Conservation (phyloP, 2,888 invertebrate genomes). For the Tethea ocularis region DNA sequence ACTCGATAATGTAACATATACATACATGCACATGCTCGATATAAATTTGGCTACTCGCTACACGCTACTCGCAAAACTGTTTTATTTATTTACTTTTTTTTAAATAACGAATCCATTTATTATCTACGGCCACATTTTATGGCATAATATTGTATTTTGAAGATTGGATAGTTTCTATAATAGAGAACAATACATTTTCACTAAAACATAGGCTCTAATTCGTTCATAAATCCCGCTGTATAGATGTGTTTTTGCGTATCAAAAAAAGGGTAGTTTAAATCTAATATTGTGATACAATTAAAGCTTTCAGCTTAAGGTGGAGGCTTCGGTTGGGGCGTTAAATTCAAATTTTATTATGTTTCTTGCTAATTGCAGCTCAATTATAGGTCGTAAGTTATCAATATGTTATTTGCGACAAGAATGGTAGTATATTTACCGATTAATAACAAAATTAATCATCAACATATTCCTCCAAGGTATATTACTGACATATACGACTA, state of each 20-base stretch:
- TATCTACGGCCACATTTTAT: slow-evolving; percentile 66
- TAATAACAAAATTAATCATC: no score
- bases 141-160: slow-evolving; percentile 64
- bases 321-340: no score
- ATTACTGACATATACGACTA: no score
- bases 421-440: no score
- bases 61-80: slow-evolving; percentile 71
- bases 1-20: slow-evolving; percentile 76
- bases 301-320: slow-evolving; percentile 61
- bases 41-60: slow-evolving; percentile 77
- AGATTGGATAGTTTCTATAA: slow-evolving; percentile 59
- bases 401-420: no score
- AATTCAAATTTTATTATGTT: no score
- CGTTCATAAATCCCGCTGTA: slow-evolving; percentile 31
- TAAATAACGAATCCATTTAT: slow-evolving; percentile 65
- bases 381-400: no score
- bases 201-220: slow-evolving; percentile 62
- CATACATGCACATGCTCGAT: slow-evolving; percentile 71
- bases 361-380: no score
- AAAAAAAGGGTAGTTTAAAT: slow-evolving; percentile 50
- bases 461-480: no score
- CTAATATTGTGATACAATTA: slow-evolving; percentile 52
- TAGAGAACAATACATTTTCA: slow-evolving; percentile 62
- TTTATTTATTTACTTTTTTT: background rate
- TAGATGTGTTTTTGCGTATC: background rate